Conservation (phyloP, 2,113 vertebrate species). For the Odocoileus hemionus region DNA sequence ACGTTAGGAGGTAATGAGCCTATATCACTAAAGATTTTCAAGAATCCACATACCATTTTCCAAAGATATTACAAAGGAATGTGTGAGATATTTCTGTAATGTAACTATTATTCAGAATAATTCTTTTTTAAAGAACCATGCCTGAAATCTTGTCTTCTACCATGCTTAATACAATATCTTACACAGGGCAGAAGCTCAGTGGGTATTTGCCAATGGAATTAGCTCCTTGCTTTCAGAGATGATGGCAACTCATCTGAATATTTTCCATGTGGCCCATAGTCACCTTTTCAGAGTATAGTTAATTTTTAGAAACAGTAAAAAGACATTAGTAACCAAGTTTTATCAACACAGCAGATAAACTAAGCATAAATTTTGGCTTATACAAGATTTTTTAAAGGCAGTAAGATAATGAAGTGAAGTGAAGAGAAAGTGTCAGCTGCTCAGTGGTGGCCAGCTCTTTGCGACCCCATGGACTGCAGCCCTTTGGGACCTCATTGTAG, state of each 20-base stretch:
- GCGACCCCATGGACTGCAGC: not conserved
- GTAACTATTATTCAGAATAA: slow-evolving; percentile 14
- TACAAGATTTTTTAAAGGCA: not conserved
- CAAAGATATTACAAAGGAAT: slow-evolving; percentile 35
- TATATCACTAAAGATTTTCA: slow-evolving; percentile 14
- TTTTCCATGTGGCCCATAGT: not conserved
- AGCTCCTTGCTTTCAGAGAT: not conserved
- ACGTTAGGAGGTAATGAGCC: not conserved
- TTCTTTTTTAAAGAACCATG: not conserved
- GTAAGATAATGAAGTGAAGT: not conserved
- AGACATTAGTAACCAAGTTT: not conserved
- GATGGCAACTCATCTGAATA: not conserved
- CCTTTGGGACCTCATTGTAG: not conserved
- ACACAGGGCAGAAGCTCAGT: not conserved
- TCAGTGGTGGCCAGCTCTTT: not conserved
- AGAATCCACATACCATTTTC: not conserved
- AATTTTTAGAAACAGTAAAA: slow-evolving; percentile 18
- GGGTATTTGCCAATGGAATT: not conserved
- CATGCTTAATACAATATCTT: not conserved
- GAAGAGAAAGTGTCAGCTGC: not conserved
- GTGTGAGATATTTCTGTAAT: not conserved
- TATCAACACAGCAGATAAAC: not conserved
- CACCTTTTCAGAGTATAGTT: not conserved
- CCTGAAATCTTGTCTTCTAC: not conserved
- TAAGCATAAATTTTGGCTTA: not conserved